Base-by-base conservation (phyloP, 2,797 vertebrate genomes). In the Varecia variegata region DNA sequence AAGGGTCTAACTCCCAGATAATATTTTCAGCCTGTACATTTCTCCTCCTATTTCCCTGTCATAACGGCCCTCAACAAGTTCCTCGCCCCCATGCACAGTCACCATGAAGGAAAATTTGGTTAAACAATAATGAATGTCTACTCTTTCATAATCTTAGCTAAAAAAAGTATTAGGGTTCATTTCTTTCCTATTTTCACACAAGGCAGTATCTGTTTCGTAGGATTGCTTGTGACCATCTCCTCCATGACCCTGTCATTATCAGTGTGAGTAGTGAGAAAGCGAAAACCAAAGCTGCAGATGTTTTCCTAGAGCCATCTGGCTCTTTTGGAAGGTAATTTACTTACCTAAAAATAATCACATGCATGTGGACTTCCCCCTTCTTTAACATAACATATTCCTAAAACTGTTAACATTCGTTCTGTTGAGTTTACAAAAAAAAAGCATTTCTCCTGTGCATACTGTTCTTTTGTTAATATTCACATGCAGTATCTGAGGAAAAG, bases 301-400 rank as follows among this genome's bases (percentile, higher is more conserved):
- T 98, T 97, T 94, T 98, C 96, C 74, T 84, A 58, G 91, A 98
- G 96, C 98, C 98, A 98, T 98, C 98, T 98, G 98, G 97, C 96
- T 98, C 96, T 97, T 97, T 97, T 70, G 88, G 96, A 93, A 98
- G 98, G 97, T 98, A 98, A 98, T 98, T 98, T 98, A 95, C 97
- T 98, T 97, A 97, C 95, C 98, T 98, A 98, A 98, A 98, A 98
- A 98, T 98, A 98, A 98, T 98, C 98, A 73, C 71, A 97, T 94
- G 94, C 98, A 96, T 98, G 97, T 95, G 97, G 96, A 90, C 94
- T 87, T 62, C 96, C 94, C 96, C 38, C 9, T 84, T 68, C 84
- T 20, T 97, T 98, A 96, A 95, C 27, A 38, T 89, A 97, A 97
- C 71, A 25, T 97, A 97, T 97, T 98, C 95, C 94, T 98, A 94